Conservation (phyloP, 2,888 invertebrate species). For the Beris morrisii region DNA sequence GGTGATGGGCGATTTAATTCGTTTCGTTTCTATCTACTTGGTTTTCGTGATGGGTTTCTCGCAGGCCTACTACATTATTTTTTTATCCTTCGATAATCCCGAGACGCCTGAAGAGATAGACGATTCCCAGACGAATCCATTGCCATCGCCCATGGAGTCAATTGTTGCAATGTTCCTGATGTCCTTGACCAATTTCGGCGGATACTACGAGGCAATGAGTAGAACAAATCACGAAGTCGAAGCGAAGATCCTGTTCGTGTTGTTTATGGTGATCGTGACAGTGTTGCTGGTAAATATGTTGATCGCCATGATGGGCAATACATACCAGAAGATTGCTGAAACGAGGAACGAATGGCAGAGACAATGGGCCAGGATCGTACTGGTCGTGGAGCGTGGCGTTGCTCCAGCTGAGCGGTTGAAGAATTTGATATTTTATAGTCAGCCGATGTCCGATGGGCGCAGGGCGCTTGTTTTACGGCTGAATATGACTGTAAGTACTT, state of each 20-base stretch:
- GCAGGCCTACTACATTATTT: slow-evolving; percentile 93
- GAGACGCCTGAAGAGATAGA: slow-evolving; percentile 80
- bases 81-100: slow-evolving; percentile 83
- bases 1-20: slow-evolving; percentile 92
- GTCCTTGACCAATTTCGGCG: slow-evolving; percentile 96
- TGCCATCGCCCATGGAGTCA: slow-evolving; percentile 91
- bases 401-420: slow-evolving; percentile 82
- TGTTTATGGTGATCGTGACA: slow-evolving; percentile 96
- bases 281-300: slow-evolving; percentile 95
- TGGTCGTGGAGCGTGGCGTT: slow-evolving; percentile 96
- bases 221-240: slow-evolving; percentile 85
- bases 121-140: slow-evolving; percentile 80
- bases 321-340: slow-evolving; percentile 96
- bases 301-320: slow-evolving; percentile 99
- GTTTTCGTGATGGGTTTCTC: slow-evolving; percentile 98
- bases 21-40: slow-evolving; percentile 94
- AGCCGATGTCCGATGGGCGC: slow-evolving; percentile 88
- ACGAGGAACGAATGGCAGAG: slow-evolving; percentile 98
- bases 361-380: slow-evolving; percentile 96
- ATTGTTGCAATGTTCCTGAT: slow-evolving; percentile 98
- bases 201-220: slow-evolving; percentile 89
- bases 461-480: slow-evolving; percentile 84
- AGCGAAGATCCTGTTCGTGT: slow-evolving; percentile 91
- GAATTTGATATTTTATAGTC: slow-evolving; percentile 88
- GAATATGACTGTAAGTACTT: slow-evolving; percentile 77